Conservation (phyloP, 92 coral and sea anemone genomes). For the Porites rus region DNA sequence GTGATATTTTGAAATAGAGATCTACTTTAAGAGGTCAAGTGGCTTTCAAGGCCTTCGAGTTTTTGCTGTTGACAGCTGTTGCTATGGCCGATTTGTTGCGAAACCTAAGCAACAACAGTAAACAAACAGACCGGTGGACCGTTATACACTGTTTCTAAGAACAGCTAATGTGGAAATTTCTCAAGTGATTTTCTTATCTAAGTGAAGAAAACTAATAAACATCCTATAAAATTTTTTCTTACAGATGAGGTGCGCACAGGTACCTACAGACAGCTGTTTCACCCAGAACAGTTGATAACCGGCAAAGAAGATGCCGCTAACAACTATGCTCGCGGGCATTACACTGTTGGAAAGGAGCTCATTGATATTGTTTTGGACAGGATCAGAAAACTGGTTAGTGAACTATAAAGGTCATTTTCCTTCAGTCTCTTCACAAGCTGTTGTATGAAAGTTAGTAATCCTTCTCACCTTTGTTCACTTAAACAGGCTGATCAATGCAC, state of each 20-base stretch:
- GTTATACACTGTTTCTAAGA: no score
- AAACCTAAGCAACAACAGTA: no score
- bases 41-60: no score
- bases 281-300: conserved; percentile 92
- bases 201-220: conserved; percentile 34
- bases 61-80: no score
- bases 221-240: background rate
- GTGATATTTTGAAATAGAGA: no score
- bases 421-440: conserved; percentile 27
- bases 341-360: conserved; percentile 89
- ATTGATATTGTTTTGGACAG: conserved; percentile 78
- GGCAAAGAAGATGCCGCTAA: conserved; percentile 98
- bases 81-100: no score
- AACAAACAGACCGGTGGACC: no score
- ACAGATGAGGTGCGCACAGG: conserved; percentile 92
- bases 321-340: conserved; percentile 98
- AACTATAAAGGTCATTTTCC: conserved; percentile 84
- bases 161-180: no score
- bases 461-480: background rate
- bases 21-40: no score
- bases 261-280: conserved; percentile 80
- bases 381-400: conserved; percentile 77
- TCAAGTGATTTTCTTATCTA: conserved; percentile 40
- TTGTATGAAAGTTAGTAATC: background rate
- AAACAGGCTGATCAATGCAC: conserved; percentile 93